Evolutionary conservation across 2,888 invertebrate genomes (phyloP).

Genomic region (Drosophila testacea): DNA sequence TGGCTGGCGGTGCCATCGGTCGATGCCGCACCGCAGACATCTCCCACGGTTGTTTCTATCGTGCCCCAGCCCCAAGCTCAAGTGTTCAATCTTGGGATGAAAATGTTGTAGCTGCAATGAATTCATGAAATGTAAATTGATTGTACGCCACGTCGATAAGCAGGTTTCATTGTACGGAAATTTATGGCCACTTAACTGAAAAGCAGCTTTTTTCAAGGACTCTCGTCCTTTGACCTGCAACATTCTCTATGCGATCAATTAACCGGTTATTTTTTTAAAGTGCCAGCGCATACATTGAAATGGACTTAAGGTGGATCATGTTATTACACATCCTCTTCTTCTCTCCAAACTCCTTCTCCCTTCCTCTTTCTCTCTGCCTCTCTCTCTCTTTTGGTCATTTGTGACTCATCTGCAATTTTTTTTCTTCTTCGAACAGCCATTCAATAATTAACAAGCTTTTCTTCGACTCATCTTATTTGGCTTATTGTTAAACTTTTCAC

Average conservation of each 20-base stretch:
- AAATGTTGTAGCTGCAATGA: slow-evolving; percentile 44
- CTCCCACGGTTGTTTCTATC: slow-evolving; percentile 79
- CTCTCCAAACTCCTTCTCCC: neutral
- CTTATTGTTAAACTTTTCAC: slow-evolving; percentile 30
- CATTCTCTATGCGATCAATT: slow-evolving; percentile 6
- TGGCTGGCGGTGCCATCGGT: slow-evolving; percentile 86
- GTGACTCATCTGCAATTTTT: slow-evolving; percentile 23
- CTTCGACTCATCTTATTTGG: slow-evolving; percentile 6
- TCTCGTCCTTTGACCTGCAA: slow-evolving; percentile 63
- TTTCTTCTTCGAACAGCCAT: slow-evolving; percentile 17
- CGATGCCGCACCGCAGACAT: slow-evolving; percentile 89
- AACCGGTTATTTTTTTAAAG: slow-evolving; percentile 55
- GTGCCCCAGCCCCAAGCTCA: slow-evolving; percentile 29
- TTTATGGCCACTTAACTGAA: slow-evolving; percentile 35
- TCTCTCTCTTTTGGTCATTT: neutral
- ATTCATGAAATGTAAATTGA: slow-evolving; percentile 43
- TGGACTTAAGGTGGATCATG: slow-evolving; percentile 14
- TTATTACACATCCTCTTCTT: neutral
- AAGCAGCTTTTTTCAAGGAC: slow-evolving; percentile 56
- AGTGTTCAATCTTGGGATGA: slow-evolving; percentile 26
- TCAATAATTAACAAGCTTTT: slow-evolving; percentile 20
- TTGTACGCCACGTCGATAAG: slow-evolving; percentile 51
- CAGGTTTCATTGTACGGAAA: slow-evolving; percentile 44
- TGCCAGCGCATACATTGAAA: slow-evolving; percentile 30
- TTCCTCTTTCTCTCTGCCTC: neutral